These are phyloP conservation scores for Acridotheres tristis DNA, from an alignment of 2,797 vertebrate genomes.

Conservation along the genomic window DNA sequence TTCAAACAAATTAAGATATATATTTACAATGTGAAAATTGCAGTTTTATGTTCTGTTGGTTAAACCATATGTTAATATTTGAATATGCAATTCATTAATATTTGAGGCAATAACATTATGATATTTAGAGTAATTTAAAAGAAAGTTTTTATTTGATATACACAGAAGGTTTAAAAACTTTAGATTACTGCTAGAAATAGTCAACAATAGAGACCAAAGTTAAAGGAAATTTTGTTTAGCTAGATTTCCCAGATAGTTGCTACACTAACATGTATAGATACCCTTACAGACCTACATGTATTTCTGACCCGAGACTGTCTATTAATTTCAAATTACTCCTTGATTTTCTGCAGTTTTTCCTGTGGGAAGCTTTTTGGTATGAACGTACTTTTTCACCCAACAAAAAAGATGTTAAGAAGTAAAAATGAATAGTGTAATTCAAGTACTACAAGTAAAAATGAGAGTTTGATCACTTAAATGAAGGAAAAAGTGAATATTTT, in stretches of 20 bases:
- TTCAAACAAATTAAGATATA: background rate
- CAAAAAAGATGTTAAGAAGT: background rate
- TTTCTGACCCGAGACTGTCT: background rate
- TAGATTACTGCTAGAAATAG: background rate
- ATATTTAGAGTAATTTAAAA: background rate
- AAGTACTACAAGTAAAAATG: background rate
- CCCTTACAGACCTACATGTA: background rate
- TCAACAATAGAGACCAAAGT: background rate
- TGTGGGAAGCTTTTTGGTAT: background rate
- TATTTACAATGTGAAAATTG: background rate
- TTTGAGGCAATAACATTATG: background rate
- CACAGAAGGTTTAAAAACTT: background rate
- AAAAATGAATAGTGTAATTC: background rate
- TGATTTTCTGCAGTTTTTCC: background rate
- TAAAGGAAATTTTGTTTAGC: background rate
- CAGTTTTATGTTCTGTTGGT: background rate
- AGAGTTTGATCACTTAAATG: background rate
- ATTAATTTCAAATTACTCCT: background rate
- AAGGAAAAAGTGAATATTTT: background rate
- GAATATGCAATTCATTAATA: background rate
- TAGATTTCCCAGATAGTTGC: background rate
- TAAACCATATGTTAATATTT: background rate
- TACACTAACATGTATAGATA: background rate
- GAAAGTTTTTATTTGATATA: background rate
- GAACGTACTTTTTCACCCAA: background rate